Percentiles rank a stretch among this genome's conserved stretches.
phyloP scores from a whole-genome alignment of 2,888 invertebrate species.

The Callimorpha dominula region DNA sequence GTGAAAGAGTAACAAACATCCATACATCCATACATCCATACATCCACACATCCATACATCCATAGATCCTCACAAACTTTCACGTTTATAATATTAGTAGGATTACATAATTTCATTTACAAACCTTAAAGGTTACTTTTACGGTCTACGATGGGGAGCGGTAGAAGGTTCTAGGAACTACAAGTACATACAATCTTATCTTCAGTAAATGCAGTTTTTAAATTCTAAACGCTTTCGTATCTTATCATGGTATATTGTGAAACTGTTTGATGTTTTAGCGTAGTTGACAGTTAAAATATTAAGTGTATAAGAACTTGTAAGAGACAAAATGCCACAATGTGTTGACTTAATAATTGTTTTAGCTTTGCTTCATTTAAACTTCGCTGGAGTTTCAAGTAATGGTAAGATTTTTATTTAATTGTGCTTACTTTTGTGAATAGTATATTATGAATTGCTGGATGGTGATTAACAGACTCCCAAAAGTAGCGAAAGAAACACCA shows the following conservation, averaged over 20 bases:
- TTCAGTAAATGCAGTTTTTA: not conserved
- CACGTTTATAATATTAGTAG: no score
- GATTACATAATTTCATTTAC: no score
- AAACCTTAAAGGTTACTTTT: not conserved
- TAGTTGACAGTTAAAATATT: not conserved
- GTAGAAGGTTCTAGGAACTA: not conserved
- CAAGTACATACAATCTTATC: not conserved
- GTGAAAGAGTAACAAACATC: no score
- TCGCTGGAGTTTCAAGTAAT: not conserved
- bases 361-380: slow-evolving; percentile 15
- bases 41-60: no score
- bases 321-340: slow-evolving; percentile 3
- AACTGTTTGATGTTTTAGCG: not conserved
- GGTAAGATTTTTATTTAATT: slow-evolving; percentile 23
- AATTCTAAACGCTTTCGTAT: not conserved
- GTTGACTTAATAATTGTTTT: slow-evolving; percentile 4
- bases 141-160: not conserved
- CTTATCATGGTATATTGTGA: not conserved
- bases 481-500: no score
- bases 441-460: no score
- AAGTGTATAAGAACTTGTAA: not conserved
- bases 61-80: no score
- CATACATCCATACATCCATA: no score
- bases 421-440: no score
- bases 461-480: no score